Evolutionary conservation across 2,113 vertebrate genomes (phyloP).

Genomic region (Mellivora capensis): DNA sequence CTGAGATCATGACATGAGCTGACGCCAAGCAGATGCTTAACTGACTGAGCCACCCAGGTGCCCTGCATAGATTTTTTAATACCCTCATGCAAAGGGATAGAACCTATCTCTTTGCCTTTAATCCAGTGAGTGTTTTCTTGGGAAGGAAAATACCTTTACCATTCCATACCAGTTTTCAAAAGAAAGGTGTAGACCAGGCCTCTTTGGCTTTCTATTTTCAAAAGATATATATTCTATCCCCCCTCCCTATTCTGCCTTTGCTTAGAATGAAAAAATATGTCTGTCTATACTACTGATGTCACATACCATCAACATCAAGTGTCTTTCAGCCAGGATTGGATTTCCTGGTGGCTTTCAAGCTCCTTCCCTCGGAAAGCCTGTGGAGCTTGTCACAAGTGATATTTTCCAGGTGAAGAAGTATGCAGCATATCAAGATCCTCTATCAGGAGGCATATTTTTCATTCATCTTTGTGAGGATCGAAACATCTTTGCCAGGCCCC

Average conservation of each 20-base stretch:
- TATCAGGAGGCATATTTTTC: slow-evolving; percentile 71
- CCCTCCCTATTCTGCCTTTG: slow-evolving; percentile 44
- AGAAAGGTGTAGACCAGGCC: slow-evolving; percentile 75
- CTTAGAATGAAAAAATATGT: slow-evolving; percentile 81
- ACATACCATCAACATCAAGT: slow-evolving; percentile 85
- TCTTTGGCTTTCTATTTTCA: slow-evolving; percentile 80
- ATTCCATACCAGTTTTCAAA: slow-evolving; percentile 80
- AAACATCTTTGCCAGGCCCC: slow-evolving; percentile 62
- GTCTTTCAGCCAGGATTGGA: slow-evolving; percentile 80
- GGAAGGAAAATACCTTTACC: slow-evolving; percentile 88
- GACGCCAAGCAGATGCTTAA: background rate
- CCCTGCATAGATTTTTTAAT: background rate
- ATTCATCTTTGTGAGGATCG: background rate
- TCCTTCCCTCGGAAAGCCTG: slow-evolving; percentile 79
- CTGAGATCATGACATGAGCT: background rate
- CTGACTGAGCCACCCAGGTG: background rate
- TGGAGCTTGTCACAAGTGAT: slow-evolving; percentile 88
- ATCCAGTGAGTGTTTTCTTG: slow-evolving; percentile 39
- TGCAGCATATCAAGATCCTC: slow-evolving; percentile 81
- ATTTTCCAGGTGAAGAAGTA: slow-evolving; percentile 81
- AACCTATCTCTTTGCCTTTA: slow-evolving; percentile 47
- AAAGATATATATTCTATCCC: slow-evolving; percentile 75
- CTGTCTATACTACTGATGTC: slow-evolving; percentile 84
- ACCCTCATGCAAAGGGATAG: background rate
- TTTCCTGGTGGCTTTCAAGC: slow-evolving; percentile 76